These are phyloP conservation scores for Drosophila ficusphila DNA, from an alignment of 1,140 invertebrate genomes.

Conservation along the genomic window DNA sequence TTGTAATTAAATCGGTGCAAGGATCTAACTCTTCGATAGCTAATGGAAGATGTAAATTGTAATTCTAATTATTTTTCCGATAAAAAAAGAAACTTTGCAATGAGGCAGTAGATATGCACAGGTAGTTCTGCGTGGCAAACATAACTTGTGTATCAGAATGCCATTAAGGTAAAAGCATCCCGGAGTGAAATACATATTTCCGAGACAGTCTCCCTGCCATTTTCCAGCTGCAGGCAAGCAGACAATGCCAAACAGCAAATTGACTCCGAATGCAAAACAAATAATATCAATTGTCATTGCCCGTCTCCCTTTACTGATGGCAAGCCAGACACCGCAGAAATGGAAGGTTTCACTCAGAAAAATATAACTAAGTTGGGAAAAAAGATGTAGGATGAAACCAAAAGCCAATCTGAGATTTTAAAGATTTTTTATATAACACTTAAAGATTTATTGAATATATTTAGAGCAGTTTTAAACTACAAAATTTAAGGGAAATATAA, in stretches of 20 bases:
- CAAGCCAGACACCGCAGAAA: slow-evolving; percentile 1
- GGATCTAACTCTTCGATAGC: background rate
- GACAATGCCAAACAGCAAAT: slow-evolving; percentile 46
- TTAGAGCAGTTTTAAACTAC: background rate
- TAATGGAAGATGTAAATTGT: background rate
- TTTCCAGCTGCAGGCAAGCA: slow-evolving; percentile 20
- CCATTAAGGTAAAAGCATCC: background rate
- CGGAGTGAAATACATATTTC: background rate
- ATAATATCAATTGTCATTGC: slow-evolving; percentile 76
- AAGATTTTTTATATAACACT: too few relatives aligned
- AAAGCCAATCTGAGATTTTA: too few relatives aligned
- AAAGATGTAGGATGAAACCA: too few relatives aligned
- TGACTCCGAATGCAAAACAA: slow-evolving; percentile 64
- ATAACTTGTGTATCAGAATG: background rate
- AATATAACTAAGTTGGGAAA: background rate
- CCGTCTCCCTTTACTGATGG: slow-evolving; percentile 13
- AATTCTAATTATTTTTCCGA: too few relatives aligned
- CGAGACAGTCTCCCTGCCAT: background rate
- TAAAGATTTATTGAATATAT: too few relatives aligned
- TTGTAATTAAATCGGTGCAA: background rate
- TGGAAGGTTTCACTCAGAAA: background rate
- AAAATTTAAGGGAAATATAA: background rate
- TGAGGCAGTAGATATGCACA: too few relatives aligned
- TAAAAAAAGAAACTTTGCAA: too few relatives aligned
- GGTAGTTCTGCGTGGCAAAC: background rate